These are phyloP conservation scores for Herpetotheres cachinnans DNA, from an alignment of 2,113 vertebrate genomes.

Conservation along the genomic window DNA sequence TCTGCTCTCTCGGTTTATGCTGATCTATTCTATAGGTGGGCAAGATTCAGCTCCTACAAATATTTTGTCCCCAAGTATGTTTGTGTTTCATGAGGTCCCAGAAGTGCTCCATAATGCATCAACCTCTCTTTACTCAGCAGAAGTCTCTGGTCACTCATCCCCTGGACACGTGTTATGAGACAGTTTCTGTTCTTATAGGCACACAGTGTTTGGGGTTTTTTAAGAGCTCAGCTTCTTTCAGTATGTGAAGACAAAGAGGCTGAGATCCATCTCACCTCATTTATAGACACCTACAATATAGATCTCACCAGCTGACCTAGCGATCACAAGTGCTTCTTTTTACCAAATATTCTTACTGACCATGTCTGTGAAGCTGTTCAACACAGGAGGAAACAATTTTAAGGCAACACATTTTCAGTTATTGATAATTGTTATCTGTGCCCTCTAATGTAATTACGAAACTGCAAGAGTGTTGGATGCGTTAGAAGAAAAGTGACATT, in stretches of 20 bases:
- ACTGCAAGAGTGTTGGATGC: neutral
- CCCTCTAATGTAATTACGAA: neutral
- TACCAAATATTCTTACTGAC: neutral
- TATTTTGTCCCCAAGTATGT: neutral
- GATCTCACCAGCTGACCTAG: neutral
- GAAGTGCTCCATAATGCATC: neutral
- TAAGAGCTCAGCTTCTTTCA: neutral
- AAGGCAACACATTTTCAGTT: neutral
- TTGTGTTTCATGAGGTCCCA: neutral
- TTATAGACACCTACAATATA: neutral
- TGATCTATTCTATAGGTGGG: neutral
- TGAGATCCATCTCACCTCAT: neutral
- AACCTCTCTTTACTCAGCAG: neutral
- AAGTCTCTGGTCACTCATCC: neutral
- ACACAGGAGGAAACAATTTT: neutral
- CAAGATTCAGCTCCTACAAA: neutral
- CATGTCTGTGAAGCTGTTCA: neutral
- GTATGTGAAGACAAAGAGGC: neutral
- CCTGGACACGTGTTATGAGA: neutral
- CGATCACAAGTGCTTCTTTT: neutral
- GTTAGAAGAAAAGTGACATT: neutral
- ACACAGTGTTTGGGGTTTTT: neutral
- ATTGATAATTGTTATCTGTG: neutral
- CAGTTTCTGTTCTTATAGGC: neutral
- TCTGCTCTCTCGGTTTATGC: neutral